phyloP scores from a whole-genome alignment of 1,140 invertebrate species.

The Teleopsis dalmanni region DNA sequence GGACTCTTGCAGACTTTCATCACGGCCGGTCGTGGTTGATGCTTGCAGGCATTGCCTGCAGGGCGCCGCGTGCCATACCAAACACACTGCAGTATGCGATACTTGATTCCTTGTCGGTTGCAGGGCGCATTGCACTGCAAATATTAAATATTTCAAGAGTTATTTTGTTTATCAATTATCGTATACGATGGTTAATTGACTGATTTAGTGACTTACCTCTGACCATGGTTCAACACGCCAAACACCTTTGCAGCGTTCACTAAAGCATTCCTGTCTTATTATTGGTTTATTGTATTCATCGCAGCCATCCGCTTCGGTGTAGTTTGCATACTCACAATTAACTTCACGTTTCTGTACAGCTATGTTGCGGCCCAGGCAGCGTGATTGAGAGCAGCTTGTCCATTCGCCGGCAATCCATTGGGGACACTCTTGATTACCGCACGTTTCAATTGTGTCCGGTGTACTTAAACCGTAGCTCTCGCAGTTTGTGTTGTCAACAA shows the following conservation, averaged over 20 bases:
- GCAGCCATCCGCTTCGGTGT: constrained; percentile 52
- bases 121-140: constrained; percentile 71
- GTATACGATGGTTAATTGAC: too few species aligned
- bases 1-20: constrained; percentile 66
- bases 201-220: constrained; percentile 67
- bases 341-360: constrained; percentile 70
- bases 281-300: constrained; percentile 60
- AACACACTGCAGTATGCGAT: constrained; percentile 77
- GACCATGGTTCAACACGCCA: constrained; percentile 85
- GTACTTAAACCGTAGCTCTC: constrained; percentile 59
- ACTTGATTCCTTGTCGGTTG: constrained; percentile 62
- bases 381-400: constrained; percentile 60
- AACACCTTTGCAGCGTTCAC: constrained; percentile 68
- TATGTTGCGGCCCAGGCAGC: constrained; percentile 71
- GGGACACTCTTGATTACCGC: constrained; percentile 62
- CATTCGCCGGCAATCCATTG: constrained; percentile 65
- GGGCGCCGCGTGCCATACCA: constrained; percentile 76
- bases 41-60: constrained; percentile 72
- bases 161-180: too few species aligned
- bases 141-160: background rate
- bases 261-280: constrained; percentile 67
- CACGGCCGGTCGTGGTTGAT: constrained; percentile 63
- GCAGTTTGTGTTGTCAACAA: constrained; percentile 60
- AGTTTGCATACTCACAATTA: constrained; percentile 59
- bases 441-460: constrained; percentile 59